These are phyloP conservation scores for Temnothorax longispinosus DNA, from an alignment of 1,140 invertebrate genomes.

Conservation along the genomic window DNA sequence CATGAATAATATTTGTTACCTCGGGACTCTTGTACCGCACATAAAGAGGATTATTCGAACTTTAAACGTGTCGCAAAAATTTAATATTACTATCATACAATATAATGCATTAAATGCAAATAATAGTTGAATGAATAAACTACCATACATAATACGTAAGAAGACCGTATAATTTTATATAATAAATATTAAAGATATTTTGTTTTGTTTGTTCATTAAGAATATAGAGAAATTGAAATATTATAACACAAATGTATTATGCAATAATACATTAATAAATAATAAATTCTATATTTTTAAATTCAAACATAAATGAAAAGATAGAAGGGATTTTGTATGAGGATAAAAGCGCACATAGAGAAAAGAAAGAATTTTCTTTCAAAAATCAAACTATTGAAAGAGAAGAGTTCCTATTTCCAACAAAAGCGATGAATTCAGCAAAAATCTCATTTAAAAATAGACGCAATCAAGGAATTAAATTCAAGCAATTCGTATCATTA, in stretches of 20 bases:
- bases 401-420: background rate
- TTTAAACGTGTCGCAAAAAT: background rate
- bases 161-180: background rate
- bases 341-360: background rate
- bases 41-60: conserved; percentile 2
- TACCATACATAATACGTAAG: too few species aligned
- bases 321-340: background rate
- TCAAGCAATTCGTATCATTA: conserved; percentile 57
- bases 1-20: conserved; percentile 22
- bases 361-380: background rate
- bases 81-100: background rate
- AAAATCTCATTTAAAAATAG: conserved; percentile 51
- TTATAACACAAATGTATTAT: background rate
- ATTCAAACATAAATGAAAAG: background rate
- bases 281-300: background rate
- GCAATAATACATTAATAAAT: background rate
- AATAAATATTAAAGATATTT: background rate
- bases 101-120: background rate
- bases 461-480: conserved; percentile 43
- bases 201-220: background rate
- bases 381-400: background rate
- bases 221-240: background rate
- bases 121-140: background rate
- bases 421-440: background rate
- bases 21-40: background rate